These are phyloP conservation scores for Candidula unifasciata DNA, from an alignment of 2,888 invertebrate genomes.

Conservation along the genomic window DNA sequence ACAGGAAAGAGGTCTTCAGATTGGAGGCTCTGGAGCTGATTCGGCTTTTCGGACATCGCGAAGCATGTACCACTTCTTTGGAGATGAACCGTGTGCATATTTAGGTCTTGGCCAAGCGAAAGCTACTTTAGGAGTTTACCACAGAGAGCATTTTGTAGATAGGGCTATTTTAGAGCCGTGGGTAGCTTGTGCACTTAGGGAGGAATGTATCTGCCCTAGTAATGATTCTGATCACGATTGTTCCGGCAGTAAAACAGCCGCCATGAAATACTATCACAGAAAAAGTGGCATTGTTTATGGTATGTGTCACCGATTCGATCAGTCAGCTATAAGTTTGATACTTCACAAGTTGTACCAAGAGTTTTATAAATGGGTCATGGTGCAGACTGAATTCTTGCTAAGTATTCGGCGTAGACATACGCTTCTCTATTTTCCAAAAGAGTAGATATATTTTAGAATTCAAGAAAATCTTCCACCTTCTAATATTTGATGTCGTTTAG, in stretches of 20 bases:
- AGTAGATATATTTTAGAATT: not conserved
- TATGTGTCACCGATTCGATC: constrained; percentile 52
- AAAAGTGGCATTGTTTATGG: constrained; percentile 39
- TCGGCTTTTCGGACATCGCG: constrained; percentile 9
- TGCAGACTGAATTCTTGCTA: not conserved
- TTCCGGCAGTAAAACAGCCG: constrained; percentile 4
- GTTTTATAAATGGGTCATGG: constrained; percentile 13
- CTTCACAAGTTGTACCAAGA: constrained; percentile 49
- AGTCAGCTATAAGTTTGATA: constrained; percentile 49
- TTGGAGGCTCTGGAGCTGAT: not conserved
- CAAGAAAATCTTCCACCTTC: not conserved
- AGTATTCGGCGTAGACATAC: not conserved
- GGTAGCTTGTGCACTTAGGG: constrained; percentile 46
- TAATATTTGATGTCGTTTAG: not conserved
- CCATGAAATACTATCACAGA: not conserved
- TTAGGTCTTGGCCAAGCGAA: constrained; percentile 30
- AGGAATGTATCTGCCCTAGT: constrained; percentile 49
- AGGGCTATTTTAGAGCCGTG: constrained; percentile 50
- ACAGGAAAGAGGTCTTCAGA: constrained; percentile 2
- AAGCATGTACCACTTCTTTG: constrained; percentile 49
- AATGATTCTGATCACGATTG: not conserved
- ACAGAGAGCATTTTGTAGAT: constrained; percentile 47
- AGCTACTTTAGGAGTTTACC: constrained; percentile 41
- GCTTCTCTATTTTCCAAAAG: not conserved
- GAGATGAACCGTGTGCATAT: constrained; percentile 52